Evolutionary conservation across 2,888 invertebrate genomes (phyloP).

Genomic region (Therioaphis trifolii): DNA sequence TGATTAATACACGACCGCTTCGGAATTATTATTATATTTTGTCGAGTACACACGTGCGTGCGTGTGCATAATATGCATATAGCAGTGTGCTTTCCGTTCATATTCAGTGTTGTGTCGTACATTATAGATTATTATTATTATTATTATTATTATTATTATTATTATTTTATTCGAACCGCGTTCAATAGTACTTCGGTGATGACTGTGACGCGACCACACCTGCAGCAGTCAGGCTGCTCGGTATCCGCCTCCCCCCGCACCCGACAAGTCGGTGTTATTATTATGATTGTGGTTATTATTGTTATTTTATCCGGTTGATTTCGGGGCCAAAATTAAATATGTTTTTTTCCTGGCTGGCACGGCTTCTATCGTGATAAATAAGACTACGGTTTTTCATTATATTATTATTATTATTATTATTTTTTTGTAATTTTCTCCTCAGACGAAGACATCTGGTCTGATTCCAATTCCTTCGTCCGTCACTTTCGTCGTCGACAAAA

Average conservation of each 20-base stretch:
- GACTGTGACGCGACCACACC: not conserved
- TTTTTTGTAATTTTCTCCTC: conserved; percentile 15
- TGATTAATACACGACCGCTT: not conserved
- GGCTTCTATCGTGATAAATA: not conserved
- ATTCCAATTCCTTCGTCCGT: conserved; percentile 40
- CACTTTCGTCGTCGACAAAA: not conserved
- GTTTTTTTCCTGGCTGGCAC: not conserved
- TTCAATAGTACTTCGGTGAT: not conserved
- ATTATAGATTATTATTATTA: not conserved
- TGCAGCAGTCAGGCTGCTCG: not conserved
- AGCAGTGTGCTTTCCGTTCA: not conserved
- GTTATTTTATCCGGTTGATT: not conserved
- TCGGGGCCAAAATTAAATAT: conserved; percentile 14
- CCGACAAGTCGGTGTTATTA: not conserved
- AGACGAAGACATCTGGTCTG: conserved; percentile 17
- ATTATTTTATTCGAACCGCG: not conserved
- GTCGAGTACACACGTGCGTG: not conserved
- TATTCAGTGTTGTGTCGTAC: not conserved
- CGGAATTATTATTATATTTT: not conserved
- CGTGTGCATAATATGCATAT: not conserved
- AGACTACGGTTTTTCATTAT: not conserved
- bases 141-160: not conserved
- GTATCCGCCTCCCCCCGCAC: not conserved
- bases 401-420: too few species aligned
- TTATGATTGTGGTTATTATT: not conserved